Conservation (phyloP, 2,888 invertebrate species). For the Drosophila mimetica region DNA sequence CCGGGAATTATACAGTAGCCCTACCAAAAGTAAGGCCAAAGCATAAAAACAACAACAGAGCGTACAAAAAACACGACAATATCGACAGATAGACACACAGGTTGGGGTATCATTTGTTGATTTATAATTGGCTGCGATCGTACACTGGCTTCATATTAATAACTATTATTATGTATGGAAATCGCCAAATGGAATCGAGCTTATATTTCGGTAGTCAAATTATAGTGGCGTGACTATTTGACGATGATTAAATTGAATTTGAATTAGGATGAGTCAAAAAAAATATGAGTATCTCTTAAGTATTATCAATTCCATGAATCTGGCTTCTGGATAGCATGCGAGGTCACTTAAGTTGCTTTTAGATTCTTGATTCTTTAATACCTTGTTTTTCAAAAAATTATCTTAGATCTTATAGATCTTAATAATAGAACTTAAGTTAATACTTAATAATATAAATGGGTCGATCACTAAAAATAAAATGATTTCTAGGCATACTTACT, state of each 20-base stretch:
- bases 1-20: constrained; percentile 73
- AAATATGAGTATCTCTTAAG: background rate
- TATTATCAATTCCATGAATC: constrained; percentile 23
- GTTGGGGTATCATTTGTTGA: constrained; percentile 24
- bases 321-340: constrained; percentile 1
- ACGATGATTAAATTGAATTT: constrained; percentile 30
- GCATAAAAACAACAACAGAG: constrained; percentile 20
- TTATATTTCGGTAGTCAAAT: constrained; percentile 21
- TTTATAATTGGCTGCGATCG: constrained; percentile 47
- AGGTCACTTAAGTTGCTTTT: background rate
- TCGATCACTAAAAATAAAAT: too few relatives aligned
- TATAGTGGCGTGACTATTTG: constrained; percentile 22
- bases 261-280: constrained; percentile 5
- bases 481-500: too few relatives aligned
- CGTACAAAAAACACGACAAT: constrained; percentile 14
- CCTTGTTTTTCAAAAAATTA: background rate
- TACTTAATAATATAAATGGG: too few relatives aligned
- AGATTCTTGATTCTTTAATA: too few relatives aligned
- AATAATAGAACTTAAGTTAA: too few relatives aligned
- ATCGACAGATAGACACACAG: constrained; percentile 14
- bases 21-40: constrained; percentile 40
- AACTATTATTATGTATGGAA: constrained; percentile 42
- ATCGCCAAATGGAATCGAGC: constrained; percentile 25
- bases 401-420: too few relatives aligned
- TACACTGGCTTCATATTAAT: constrained; percentile 38